phyloP scores from a whole-genome alignment of 1,140 invertebrate species.

The Anoplophora glabripennis region DNA sequence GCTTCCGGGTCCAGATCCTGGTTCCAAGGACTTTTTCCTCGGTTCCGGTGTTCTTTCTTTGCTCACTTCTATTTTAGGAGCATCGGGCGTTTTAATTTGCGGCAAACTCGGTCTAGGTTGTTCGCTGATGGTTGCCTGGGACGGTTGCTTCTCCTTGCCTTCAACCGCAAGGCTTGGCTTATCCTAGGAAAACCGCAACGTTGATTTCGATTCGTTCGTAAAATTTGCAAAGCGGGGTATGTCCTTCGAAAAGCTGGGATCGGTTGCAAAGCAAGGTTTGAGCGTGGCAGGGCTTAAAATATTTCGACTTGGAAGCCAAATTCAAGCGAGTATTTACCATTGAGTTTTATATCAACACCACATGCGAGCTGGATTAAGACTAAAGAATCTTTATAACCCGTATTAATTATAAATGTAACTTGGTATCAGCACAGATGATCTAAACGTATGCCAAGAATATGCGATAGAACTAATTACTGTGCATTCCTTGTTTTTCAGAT shows the following conservation, averaged over 20 bases:
- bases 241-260: too few relatives aligned
- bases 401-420: too few relatives aligned
- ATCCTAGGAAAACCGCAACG: conserved; percentile 8
- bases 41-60: conserved; percentile 72
- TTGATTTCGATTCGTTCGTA: too few relatives aligned
- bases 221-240: too few relatives aligned
- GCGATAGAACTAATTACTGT: too few relatives aligned
- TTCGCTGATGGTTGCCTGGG: conserved; percentile 16
- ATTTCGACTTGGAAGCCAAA: not conserved
- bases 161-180: conserved; percentile 24
- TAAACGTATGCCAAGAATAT: too few relatives aligned
- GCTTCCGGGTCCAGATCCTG: conserved; percentile 64
- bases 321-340: too few relatives aligned
- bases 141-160: conserved; percentile 29
- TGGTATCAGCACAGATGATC: too few relatives aligned
- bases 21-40: conserved; percentile 73
- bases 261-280: too few relatives aligned
- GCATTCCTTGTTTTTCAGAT: not conserved
- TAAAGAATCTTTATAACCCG: too few relatives aligned
- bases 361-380: too few relatives aligned
- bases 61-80: conserved; percentile 82
- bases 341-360: too few relatives aligned
- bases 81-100: conserved; percentile 74
- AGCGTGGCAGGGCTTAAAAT: conserved; percentile 1
- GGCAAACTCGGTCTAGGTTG: conserved; percentile 57